Evolutionary conservation across 1,140 invertebrate species (phyloP).

Genomic region (Zaprionus ghesquierei): DNA sequence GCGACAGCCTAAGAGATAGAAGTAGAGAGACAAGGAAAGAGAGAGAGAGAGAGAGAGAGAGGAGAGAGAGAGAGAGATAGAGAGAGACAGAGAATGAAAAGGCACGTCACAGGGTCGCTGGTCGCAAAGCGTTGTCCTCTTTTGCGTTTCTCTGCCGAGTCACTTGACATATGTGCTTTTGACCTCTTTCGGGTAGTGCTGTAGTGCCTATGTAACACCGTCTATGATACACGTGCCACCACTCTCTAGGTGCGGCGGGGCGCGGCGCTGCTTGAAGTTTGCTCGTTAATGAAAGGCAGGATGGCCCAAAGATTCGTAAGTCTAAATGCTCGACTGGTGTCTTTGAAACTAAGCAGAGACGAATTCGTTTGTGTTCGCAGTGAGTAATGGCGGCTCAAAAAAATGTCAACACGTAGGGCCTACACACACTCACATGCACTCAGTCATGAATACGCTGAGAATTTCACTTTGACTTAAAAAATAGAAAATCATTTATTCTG

Average conservation of each 20-base stretch:
- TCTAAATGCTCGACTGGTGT: constrained; percentile 68
- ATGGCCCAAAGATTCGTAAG: constrained; percentile 55
- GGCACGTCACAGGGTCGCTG: constrained; percentile 22
- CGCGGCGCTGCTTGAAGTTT: no score
- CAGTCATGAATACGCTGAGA: constrained; percentile 41
- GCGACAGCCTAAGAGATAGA: not conserved
- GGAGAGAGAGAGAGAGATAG: not conserved
- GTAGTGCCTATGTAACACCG: constrained; percentile 8
- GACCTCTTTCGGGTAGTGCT: constrained; percentile 58
- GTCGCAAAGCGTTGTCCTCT: constrained; percentile 35
- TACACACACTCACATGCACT: constrained; percentile 18
- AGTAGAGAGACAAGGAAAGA: not conserved
- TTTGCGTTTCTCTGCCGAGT: constrained; percentile 32
- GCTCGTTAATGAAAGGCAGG: constrained; percentile 65
- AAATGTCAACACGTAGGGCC: constrained; percentile 74
- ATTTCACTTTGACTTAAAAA: constrained; percentile 79
- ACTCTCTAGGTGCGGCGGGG: constrained; percentile 27
- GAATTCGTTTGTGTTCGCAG: constrained; percentile 42
- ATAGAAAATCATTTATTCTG: constrained; percentile 80
- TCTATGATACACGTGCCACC: constrained; percentile 12
- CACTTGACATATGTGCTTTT: constrained; percentile 80
- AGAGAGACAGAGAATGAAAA: not conserved
- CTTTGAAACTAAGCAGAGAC: constrained; percentile 37
- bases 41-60: not conserved
- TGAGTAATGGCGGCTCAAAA: constrained; percentile 76